phyloP scores from a whole-genome alignment of 2,113 vertebrate genomes.

The Pelobates fuscus region DNA sequence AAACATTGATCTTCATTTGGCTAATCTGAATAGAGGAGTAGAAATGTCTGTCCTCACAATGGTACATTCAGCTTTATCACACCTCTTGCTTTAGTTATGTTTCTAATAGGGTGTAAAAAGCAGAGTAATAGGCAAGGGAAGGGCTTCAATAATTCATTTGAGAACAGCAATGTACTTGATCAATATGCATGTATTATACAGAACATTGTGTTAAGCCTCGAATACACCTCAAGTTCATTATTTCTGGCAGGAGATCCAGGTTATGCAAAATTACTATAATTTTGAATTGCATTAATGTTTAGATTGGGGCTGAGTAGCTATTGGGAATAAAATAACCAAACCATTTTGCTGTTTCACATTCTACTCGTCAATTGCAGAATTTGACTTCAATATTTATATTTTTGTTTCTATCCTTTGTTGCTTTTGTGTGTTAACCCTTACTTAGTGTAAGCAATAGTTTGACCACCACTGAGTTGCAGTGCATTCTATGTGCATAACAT shows the following conservation, averaged over 20 bases:
- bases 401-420: not conserved
- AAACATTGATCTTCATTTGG: constrained; percentile 68
- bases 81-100: constrained; percentile 47
- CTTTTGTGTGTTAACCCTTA: too few species aligned
- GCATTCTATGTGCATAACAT: too few species aligned
- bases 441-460: too few species aligned
- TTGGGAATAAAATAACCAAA: constrained; percentile 9
- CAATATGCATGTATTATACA: constrained; percentile 29
- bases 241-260: not conserved
- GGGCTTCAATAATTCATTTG: constrained; percentile 20
- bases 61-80: constrained; percentile 54
- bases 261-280: not conserved
- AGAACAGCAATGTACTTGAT: constrained; percentile 9
- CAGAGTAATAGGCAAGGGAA: constrained; percentile 37
- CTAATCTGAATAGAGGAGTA: constrained; percentile 58
- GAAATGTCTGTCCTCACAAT: constrained; percentile 55
- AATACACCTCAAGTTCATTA: constrained; percentile 25
- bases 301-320: not conserved
- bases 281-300: constrained; percentile 10
- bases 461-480: too few species aligned
- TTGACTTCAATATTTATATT: not conserved
- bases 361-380: not conserved
- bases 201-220: constrained; percentile 9
- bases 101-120: constrained; percentile 28
- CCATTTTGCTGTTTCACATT: not conserved